Evolutionary conservation across 2,888 invertebrate species (phyloP).

Genomic region (Rhamnusium bicolor): DNA sequence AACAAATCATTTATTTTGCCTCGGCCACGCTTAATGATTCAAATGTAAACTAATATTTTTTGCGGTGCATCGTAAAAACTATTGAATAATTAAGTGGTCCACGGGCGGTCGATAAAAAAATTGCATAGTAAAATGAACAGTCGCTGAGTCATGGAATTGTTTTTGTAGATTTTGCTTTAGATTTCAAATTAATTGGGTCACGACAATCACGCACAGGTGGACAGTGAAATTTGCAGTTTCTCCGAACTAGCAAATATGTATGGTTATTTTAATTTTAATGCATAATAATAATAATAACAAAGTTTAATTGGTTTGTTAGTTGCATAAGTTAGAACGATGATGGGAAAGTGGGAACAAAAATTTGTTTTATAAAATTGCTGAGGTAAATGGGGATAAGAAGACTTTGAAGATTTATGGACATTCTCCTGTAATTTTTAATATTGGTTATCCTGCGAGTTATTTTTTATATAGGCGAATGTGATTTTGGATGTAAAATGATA

Average conservation of each 20-base stretch:
- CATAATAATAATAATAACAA: not conserved
- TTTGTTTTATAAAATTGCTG: no score
- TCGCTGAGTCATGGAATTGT: not conserved
- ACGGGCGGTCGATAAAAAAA: not conserved
- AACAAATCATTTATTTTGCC: conserved; percentile 32
- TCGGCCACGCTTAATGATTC: not conserved
- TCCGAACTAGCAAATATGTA: not conserved
- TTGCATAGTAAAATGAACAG: not conserved
- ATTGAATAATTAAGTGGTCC: not conserved
- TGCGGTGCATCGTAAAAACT: not conserved
- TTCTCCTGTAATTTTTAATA: no score
- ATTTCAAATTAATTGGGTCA: not conserved
- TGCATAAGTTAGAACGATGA: no score
- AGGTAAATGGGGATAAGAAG: no score
- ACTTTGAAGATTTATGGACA: no score
- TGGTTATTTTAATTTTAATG: not conserved
- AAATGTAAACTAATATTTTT: not conserved
- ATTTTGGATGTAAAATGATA: no score
- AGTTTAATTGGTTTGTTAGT: no score
- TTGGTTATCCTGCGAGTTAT: no score
- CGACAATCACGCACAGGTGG: not conserved
- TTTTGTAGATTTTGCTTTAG: not conserved
- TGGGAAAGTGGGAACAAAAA: no score
- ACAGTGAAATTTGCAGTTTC: not conserved
- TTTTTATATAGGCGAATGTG: no score